Evolutionary conservation across 2,888 invertebrate species (phyloP).

Genomic region (Spicauda simplicius): DNA sequence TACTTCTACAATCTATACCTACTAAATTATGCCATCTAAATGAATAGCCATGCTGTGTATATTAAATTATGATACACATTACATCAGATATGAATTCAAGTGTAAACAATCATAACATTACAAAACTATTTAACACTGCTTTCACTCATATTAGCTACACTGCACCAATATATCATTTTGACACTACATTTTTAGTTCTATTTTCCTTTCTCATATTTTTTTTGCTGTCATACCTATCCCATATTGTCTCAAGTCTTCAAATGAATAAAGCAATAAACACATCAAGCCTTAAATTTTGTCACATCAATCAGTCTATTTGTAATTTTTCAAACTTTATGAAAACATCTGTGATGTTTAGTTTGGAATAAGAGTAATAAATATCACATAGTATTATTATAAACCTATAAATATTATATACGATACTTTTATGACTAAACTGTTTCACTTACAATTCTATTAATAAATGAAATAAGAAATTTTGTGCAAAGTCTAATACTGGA

Average conservation of each 20-base stretch:
- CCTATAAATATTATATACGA: background rate
- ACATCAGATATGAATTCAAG: too few relatives aligned
- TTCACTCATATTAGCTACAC: background rate
- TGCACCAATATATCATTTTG: background rate
- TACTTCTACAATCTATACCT: background rate
- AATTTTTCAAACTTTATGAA: conserved; percentile 16
- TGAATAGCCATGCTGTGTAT: background rate
- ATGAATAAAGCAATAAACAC: background rate
- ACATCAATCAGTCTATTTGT: conserved; percentile 35
- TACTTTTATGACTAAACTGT: conserved; percentile 2
- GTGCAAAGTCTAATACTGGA: conserved; percentile 46
- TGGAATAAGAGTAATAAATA: conserved; percentile 10
- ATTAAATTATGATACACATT: background rate
- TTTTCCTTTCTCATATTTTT: background rate
- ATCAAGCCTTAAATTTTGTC: conserved; percentile 30
- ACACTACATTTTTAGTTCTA: background rate
- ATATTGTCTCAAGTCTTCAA: background rate
- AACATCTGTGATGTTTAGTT: conserved; percentile 25
- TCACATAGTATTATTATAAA: conserved; percentile 21
- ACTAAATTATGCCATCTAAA: background rate
- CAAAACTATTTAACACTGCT: background rate
- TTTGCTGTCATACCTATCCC: background rate
- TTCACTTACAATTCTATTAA: background rate
- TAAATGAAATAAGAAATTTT: background rate
- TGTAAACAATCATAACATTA: background rate